A percentile compares a stretch with the other conserved stretches of the same genome.
These are phyloP conservation scores for Ictidomys tridecemlineatus DNA, from an alignment of 2,113 vertebrate species.

Conservation along the genomic window DNA sequence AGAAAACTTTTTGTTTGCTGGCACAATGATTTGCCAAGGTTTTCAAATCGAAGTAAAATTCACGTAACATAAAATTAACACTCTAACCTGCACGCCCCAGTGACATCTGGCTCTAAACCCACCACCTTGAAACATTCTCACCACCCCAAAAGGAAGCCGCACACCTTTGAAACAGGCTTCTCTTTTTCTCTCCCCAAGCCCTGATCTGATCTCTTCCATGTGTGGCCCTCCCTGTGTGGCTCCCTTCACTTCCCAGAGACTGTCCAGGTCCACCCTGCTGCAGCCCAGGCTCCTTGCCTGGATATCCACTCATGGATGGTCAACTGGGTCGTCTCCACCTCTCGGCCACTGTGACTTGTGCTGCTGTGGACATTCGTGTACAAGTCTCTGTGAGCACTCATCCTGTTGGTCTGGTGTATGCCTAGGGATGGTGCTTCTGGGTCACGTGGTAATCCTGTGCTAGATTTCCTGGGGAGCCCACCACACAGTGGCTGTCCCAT, in stretches of 20 bases:
- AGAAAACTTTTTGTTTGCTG: background rate
- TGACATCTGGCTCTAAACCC: background rate
- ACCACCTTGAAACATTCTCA: background rate
- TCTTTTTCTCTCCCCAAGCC: background rate
- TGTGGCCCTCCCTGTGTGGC: too few species aligned
- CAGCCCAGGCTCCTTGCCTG: too few species aligned
- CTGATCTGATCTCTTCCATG: background rate
- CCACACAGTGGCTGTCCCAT: too few species aligned
- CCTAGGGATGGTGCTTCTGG: too few species aligned
- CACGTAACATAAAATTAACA: background rate
- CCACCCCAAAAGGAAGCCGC: background rate
- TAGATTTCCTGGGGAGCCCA: too few species aligned
- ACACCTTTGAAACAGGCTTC: background rate
- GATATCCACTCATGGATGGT: background rate
- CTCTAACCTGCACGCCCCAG: background rate
- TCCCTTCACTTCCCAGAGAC: too few species aligned
- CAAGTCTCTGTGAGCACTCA: background rate
- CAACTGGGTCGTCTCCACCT: background rate
- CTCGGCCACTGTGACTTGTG: rapidly evolving
- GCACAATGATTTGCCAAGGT: background rate
- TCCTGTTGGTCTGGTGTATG: rapidly evolving
- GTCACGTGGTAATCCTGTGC: too few species aligned
- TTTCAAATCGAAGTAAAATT: background rate
- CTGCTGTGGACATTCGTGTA: background rate
- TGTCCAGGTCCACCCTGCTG: background rate